Conservation (phyloP, 2,113 vertebrate species). For the Scophthalmus maximus region DNA sequence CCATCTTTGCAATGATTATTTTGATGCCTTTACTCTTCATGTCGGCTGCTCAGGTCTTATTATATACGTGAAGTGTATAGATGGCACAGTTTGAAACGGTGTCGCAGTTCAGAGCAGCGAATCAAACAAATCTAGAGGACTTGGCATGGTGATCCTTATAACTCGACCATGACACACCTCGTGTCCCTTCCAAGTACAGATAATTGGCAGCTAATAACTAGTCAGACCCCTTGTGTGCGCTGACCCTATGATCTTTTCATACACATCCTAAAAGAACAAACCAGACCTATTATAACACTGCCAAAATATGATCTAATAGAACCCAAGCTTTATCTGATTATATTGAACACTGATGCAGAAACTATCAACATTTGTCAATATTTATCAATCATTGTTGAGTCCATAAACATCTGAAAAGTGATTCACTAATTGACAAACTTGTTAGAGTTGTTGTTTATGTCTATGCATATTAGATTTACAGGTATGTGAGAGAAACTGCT, state of each 20-base stretch:
- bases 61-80: background rate
- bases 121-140: background rate
- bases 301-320: too few species aligned
- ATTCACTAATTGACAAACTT: too few species aligned
- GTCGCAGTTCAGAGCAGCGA: background rate
- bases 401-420: too few species aligned
- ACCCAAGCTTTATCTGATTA: too few species aligned
- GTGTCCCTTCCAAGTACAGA: background rate
- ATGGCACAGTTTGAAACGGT: background rate
- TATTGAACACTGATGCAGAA: too few species aligned
- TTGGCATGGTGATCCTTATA: background rate
- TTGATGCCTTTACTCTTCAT: background rate
- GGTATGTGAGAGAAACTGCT: too few species aligned
- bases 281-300: too few species aligned
- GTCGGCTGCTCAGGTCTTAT: background rate
- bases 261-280: too few species aligned
- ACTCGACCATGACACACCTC: background rate
- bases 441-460: too few species aligned
- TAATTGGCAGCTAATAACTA: slow-evolving; percentile 13
- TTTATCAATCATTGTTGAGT: too few species aligned
- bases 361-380: too few species aligned
- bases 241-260: background rate
- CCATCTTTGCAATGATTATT: background rate
- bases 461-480: too few species aligned
- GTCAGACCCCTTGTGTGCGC: background rate